Evolutionary conservation across 2,797 vertebrate genomes (phyloP), one percentile per base, ranked within the genome.

Genomic region (Pseudocheirus occidentalis): DNA sequence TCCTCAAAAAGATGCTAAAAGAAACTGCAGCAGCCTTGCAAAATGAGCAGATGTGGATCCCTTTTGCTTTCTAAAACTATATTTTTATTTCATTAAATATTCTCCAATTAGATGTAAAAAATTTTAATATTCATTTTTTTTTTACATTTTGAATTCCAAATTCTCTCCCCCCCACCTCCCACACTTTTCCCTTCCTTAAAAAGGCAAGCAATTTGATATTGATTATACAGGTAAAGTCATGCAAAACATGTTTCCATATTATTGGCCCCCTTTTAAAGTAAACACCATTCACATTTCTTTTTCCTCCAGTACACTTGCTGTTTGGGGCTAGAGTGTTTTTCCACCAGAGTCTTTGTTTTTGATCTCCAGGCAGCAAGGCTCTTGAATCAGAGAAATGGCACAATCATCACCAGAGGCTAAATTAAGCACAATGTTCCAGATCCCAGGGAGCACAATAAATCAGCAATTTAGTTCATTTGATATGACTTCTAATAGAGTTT

Each of bases 381-480:
- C 28, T 46, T 89, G 53, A 73, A 81, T 93, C 73, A 93, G 55
- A 93, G 55, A 93, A 93, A 93, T 57, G 55, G 55, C 92, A 93
- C 46, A 29, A 28, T 24, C 16, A 0, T 89, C 46, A 55, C 13
- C n/a, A 24, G 27, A 27, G 55, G 55, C 81, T 93, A 90, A 93
- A 93, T 93, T 93, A 57, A 57, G 29, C 55, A 87, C 54, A 93
- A 93, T 7, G 16, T 89, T 93, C 73, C 31, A 5, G 40, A 93
- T 90, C 92, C 55, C 46, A 29, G 40, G 55, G 40, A 93, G 55
- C 73, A 55, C 27, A 55, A 90, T 57, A 57, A 93, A 87, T 93
- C 73, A 52, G 1, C 90, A 81, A 24, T 81, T 81, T 81, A 40
- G 66, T n/a, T 81, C 66, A 81, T 81, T 90, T 90, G 21, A 24